Evolutionary conservation across 2,888 invertebrate species (phyloP).

Genomic region (Hanleya hanleyi): DNA sequence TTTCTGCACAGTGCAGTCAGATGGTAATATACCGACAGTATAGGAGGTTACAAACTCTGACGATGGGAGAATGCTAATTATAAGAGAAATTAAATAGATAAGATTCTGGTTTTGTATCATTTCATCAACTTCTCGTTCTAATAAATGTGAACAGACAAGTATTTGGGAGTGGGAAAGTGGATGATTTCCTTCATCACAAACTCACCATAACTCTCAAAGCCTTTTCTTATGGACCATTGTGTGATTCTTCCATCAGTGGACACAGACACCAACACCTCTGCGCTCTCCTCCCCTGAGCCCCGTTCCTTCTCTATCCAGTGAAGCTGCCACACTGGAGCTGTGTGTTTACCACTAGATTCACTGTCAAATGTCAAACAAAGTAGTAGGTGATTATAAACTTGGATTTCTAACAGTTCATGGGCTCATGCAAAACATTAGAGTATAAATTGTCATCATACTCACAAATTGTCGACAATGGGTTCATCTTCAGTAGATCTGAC

Average conservation of each 20-base stretch:
- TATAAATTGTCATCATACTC: slow-evolving; percentile 40
- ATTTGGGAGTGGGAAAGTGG: too few species aligned
- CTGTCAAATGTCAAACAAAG: slow-evolving; percentile 51
- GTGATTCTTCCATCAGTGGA: slow-evolving; percentile 73
- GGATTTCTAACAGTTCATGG: background rate
- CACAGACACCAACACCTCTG: slow-evolving; percentile 71
- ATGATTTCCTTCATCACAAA: too few species aligned
- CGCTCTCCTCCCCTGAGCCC: slow-evolving; percentile 65
- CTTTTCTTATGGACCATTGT: slow-evolving; percentile 73
- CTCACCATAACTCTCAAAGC: slow-evolving; percentile 72
- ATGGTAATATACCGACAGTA: too few species aligned
- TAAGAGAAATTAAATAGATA: too few species aligned
- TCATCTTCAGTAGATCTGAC: slow-evolving; percentile 63
- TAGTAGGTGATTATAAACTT: background rate
- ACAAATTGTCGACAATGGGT: slow-evolving; percentile 70
- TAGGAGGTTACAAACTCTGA: too few species aligned
- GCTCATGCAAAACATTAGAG: background rate
- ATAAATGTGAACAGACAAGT: too few species aligned
- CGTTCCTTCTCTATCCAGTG: slow-evolving; percentile 72
- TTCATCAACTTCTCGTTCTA: too few species aligned
- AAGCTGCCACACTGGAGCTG: slow-evolving; percentile 72
- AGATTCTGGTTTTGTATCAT: too few species aligned
- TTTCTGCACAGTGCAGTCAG: too few species aligned
- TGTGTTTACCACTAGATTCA: slow-evolving; percentile 66
- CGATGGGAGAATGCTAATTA: too few species aligned